phyloP scores from a whole-genome alignment of 2,888 invertebrate species.

The Clusia tigrina region DNA sequence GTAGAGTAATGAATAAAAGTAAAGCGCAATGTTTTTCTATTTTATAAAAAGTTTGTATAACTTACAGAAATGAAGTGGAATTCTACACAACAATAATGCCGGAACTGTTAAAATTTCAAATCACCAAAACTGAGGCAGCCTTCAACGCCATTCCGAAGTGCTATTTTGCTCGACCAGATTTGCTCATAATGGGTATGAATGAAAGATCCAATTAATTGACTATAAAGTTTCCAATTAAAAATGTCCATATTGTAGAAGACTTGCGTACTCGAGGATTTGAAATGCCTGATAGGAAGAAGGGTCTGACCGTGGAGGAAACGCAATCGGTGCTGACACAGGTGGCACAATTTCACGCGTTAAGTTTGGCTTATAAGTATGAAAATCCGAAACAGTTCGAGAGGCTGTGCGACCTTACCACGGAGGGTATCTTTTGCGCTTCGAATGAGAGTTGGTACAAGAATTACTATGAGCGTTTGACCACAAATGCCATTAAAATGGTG shows the following conservation, averaged over 20 bases:
- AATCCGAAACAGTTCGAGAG: conserved; percentile 69
- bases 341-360: conserved; percentile 73
- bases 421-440: conserved; percentile 72
- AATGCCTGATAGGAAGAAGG: conserved; percentile 72
- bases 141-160: conserved; percentile 71
- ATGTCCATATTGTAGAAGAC: conserved; percentile 66
- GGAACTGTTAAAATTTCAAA: conserved; percentile 70
- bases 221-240: conserved; percentile 18
- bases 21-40: no score
- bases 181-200: conserved; percentile 66
- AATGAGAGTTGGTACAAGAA: conserved; percentile 75
- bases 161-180: conserved; percentile 69
- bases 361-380: conserved; percentile 71
- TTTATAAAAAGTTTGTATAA: no score
- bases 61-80: conserved; percentile 71
- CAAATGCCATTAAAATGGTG: conserved; percentile 74
- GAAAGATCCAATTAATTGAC: not conserved
- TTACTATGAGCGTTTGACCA: conserved; percentile 72
- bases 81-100: conserved; percentile 78
- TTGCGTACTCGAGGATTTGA: conserved; percentile 69
- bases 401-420: conserved; percentile 58
- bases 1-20: no score
- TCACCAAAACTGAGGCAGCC: conserved; percentile 48
- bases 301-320: conserved; percentile 70
- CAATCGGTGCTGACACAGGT: conserved; percentile 69